These are phyloP conservation scores for Poeciliopsis prolifica DNA, from an alignment of 2,113 vertebrate species.

Conservation along the genomic window DNA sequence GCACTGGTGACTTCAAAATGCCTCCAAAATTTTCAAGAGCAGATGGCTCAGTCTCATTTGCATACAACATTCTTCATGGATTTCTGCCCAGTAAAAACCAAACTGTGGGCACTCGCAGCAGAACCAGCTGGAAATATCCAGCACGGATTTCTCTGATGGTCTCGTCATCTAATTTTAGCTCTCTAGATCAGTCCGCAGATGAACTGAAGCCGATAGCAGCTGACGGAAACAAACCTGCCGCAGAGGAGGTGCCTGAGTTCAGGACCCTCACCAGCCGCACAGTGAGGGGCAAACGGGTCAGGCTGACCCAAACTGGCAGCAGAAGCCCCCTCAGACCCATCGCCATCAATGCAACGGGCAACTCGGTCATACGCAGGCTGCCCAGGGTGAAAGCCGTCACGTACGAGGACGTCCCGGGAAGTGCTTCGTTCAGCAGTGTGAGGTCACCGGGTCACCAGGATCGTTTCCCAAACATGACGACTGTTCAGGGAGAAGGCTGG, in stretches of 20 bases:
- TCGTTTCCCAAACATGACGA: not conserved
- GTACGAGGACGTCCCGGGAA: conserved; percentile 50
- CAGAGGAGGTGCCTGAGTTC: not conserved
- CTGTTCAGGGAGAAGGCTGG: not conserved
- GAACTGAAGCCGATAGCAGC: not conserved
- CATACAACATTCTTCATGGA: not conserved
- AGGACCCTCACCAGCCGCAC: conserved; percentile 27
- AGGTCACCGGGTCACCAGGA: not conserved
- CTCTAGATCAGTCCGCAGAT: not conserved
- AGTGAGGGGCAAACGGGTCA: conserved; percentile 44
- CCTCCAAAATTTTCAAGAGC: not conserved
- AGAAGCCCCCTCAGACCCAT: not conserved
- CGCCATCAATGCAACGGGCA: not conserved
- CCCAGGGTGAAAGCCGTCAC: conserved; percentile 7
- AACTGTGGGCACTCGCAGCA: not conserved
- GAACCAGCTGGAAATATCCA: not conserved
- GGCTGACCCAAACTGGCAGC: not conserved
- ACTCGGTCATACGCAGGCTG: conserved; percentile 17
- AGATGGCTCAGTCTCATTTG: not conserved
- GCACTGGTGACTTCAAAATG: not conserved
- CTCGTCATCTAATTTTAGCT: conserved; percentile 5
- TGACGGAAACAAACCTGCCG: not conserved
- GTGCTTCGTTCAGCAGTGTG: conserved; percentile 45
- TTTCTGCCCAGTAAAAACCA: not conserved
- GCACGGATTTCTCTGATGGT: not conserved